Percentiles rank a stretch among this genome's conserved stretches.
Conservation (phyloP, 2,888 invertebrate species). For the Myopa testacea region DNA sequence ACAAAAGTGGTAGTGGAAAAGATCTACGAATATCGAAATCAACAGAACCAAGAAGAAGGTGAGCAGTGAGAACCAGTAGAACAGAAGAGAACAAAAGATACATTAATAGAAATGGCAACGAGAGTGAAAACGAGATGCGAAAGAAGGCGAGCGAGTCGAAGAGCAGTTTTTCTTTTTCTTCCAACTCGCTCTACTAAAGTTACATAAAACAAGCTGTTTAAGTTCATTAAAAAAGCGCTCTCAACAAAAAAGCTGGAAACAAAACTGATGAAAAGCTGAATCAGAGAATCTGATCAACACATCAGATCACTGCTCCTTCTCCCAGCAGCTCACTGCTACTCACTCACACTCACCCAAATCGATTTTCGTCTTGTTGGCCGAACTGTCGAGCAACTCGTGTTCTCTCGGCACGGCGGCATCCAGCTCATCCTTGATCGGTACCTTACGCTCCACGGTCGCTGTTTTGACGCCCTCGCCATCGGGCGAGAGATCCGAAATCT, state of each 20-base stretch:
- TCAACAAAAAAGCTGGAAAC: background rate
- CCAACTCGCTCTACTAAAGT: background rate
- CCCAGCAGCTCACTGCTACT: background rate
- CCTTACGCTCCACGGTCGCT: slow-evolving; percentile 79
- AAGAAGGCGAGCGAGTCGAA: slow-evolving; percentile 8
- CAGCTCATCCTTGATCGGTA: slow-evolving; percentile 79
- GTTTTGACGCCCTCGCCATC: slow-evolving; percentile 78
- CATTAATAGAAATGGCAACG: background rate
- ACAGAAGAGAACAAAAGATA: slow-evolving; percentile 1
- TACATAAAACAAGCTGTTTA: background rate
- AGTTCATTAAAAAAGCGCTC: background rate
- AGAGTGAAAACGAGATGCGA: slow-evolving; percentile 5
- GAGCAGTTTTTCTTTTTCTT: slow-evolving; percentile 10
- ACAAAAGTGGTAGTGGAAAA: background rate
- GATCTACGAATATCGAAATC: background rate
- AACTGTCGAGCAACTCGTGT: slow-evolving; percentile 87
- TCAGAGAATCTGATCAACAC: background rate
- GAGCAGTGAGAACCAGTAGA: slow-evolving; percentile 2
- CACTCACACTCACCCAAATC: slow-evolving; percentile 73
- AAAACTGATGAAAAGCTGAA: background rate
- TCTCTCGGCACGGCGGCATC: slow-evolving; percentile 88
- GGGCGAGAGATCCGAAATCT: slow-evolving; percentile 85
- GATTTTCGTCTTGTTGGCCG: slow-evolving; percentile 85
- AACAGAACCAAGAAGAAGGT: background rate
- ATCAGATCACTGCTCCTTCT: background rate